Conservation (phyloP, 2,797 vertebrate genomes). For the Paguma larvata region DNA sequence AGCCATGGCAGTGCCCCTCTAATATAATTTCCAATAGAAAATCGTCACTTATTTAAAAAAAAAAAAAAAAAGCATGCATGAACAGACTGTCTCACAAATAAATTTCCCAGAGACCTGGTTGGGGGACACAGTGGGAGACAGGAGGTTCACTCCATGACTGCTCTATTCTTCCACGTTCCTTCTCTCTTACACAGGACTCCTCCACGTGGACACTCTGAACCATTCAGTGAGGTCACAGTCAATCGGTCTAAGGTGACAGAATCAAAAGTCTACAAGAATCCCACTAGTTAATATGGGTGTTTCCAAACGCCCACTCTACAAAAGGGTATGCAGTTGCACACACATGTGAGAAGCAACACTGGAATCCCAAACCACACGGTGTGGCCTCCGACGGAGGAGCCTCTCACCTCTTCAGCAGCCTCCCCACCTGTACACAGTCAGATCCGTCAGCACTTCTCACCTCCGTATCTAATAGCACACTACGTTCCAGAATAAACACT, state of each 20-base stretch:
- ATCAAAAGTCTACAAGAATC: not conserved
- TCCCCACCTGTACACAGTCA: not conserved
- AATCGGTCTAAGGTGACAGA: not conserved
- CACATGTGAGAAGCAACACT: not conserved
- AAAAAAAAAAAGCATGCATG: not conserved
- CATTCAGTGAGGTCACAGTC: not conserved
- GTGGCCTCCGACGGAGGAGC: not conserved
- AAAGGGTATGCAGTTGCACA: not conserved
- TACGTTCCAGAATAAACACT: not conserved
- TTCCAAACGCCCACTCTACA: not conserved
- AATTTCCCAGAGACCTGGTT: not conserved
- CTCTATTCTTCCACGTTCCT: not conserved
- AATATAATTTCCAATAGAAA: constrained; percentile 24
- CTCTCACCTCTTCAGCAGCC: not conserved
- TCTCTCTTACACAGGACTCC: not conserved
- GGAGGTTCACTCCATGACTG: not conserved
- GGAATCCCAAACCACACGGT: not conserved
- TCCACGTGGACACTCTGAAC: not conserved
- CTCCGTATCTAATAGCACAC: not conserved
- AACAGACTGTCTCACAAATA: constrained; percentile 47
- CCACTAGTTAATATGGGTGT: not conserved
- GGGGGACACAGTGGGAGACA: not conserved
- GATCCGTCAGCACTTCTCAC: not conserved
- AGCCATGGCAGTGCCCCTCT: not conserved
- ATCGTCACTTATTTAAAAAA: not conserved